phyloP scores from a whole-genome alignment of 2,797 vertebrate species.

The Catamblyrhynchus diadema region DNA sequence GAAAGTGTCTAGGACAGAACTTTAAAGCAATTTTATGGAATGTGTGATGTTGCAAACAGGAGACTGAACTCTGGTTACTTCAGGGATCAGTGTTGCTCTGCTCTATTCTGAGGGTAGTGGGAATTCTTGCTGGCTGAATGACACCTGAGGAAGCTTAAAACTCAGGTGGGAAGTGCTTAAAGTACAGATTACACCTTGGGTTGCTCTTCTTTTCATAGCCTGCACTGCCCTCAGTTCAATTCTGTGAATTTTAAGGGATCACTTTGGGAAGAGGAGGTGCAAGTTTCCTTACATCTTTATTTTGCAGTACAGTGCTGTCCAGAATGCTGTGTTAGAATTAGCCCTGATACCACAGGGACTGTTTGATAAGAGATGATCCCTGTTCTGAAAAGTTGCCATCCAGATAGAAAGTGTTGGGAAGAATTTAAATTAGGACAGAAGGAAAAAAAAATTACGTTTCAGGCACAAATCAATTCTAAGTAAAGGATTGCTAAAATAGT shows the following conservation, averaged over 20 bases:
- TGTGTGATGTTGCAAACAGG: background rate
- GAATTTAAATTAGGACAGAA: background rate
- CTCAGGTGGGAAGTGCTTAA: background rate
- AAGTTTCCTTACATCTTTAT: background rate
- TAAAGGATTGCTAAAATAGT: background rate
- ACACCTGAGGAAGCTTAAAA: background rate
- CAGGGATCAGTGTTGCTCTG: background rate
- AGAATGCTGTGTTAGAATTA: background rate
- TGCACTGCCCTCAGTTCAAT: background rate
- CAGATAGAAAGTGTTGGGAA: background rate
- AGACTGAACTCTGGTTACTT: background rate
- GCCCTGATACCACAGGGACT: background rate
- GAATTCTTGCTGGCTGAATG: background rate
- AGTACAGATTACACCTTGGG: background rate
- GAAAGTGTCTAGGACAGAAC: background rate
- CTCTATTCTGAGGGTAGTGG: background rate
- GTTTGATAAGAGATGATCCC: background rate
- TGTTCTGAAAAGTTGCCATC: background rate
- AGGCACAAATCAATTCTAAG: background rate
- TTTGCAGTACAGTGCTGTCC: background rate
- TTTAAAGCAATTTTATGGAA: background rate
- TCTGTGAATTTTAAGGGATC: background rate
- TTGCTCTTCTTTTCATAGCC: background rate
- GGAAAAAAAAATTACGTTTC: background rate
- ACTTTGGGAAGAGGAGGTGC: background rate